Evolutionary conservation across 2,888 invertebrate genomes (phyloP).

Genomic region (Lucinisca nassula): DNA sequence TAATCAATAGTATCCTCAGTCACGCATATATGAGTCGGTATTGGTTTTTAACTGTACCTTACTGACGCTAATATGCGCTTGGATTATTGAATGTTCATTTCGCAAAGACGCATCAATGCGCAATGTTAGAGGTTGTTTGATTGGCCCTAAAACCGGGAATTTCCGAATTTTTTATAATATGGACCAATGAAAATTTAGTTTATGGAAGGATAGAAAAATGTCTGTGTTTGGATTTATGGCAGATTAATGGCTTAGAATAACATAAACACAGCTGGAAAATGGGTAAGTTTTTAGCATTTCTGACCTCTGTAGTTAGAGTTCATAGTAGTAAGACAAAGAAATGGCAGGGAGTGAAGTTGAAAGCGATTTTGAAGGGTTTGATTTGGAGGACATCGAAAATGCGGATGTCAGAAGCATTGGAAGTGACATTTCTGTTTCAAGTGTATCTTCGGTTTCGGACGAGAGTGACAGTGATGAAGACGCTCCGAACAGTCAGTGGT

Average conservation of each 20-base stretch:
- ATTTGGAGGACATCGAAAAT: too few species aligned
- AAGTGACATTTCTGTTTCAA: conserved; percentile 25
- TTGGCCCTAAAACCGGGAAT: background rate
- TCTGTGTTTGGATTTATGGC: too few species aligned
- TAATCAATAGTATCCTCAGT: background rate
- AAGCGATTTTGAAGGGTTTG: too few species aligned
- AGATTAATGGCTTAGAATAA: too few species aligned
- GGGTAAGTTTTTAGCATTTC: too few species aligned
- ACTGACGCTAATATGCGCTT: background rate
- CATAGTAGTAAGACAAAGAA: too few species aligned
- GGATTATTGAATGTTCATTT: background rate
- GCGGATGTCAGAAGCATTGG: background rate
- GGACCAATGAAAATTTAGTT: background rate
- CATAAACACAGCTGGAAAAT: too few species aligned
- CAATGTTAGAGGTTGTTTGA: background rate
- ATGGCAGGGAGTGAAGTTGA: too few species aligned
- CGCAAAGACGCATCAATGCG: background rate
- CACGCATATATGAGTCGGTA: background rate
- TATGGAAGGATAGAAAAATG: background rate
- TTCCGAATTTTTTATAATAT: background rate
- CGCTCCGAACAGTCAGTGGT: background rate
- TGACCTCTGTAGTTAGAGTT: too few species aligned
- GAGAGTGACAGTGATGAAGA: background rate
- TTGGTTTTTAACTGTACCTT: background rate
- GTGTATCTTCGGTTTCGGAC: conserved; percentile 11